Evolutionary conservation across 1,140 invertebrate species (phyloP), one percentile per base, ranked within the genome.

Genomic region (Saccostrea cuccullata): DNA sequence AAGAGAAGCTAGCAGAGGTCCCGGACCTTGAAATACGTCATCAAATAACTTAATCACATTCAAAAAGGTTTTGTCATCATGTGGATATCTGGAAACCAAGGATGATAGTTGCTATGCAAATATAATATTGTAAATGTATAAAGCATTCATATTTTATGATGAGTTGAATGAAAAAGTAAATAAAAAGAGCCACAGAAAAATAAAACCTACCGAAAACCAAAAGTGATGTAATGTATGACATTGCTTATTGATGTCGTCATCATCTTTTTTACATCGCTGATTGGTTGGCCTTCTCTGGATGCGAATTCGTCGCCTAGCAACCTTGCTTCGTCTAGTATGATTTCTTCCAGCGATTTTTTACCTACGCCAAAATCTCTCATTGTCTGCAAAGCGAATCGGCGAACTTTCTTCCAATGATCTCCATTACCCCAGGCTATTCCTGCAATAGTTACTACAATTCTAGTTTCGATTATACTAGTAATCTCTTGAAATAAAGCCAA

Each of bases 321-420:
- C 26, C 26, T 60, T 20, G 60, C 60, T 73, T 98, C 97, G 0
- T 96, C 96, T 86, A 96, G 95, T 17, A 98, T 97, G 84, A 97
- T 96, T 9, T 96, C 95, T 90, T 97, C 96, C 96, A 98, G 97
- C 64, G 95, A 93, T 0, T 94, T 95, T 92, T 97, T 96, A 0
- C 97, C 97, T 88, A 97, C 97, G 23, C 98, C 97, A 12, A 97
- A 95, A 30, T 96, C 95, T 47, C 96, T 96, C 89, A 98, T 95
- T 86, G 97, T 96, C 88, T 96, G 96, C 73, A 97, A 93, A 4
- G 97, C 96, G 94, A 98, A 98, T 83, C 95, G 95, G 67, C 97
- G 96, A 89, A 98, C 97, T 90, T 97, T 96, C 82, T 95, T 96
- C 97, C 98, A 98, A 8, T 97, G 92, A 12, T 96, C 91, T 0